A percentile compares a stretch with the other conserved stretches of the same genome.
phyloP scores from a whole-genome alignment of 2,888 invertebrate species.

The Tortricodes alternella region DNA sequence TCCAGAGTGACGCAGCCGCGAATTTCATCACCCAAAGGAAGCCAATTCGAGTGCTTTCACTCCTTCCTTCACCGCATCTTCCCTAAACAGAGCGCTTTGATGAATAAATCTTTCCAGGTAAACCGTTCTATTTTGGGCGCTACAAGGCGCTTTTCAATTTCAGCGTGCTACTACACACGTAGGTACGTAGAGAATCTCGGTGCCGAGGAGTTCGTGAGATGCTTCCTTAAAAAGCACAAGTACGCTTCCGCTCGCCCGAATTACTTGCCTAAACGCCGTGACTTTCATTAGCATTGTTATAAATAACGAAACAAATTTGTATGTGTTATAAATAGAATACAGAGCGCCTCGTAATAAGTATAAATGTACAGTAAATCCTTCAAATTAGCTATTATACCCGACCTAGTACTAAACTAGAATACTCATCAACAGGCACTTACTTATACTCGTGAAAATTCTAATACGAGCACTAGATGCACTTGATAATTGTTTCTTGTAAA shows the following conservation, averaged over 20 bases:
- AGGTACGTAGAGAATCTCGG: conserved; percentile 25
- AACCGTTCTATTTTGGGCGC: conserved; percentile 28
- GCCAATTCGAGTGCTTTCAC: neutral
- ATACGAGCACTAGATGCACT: conserved; percentile 16
- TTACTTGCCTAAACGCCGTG: conserved; percentile 8
- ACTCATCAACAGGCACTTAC: conserved; percentile 17
- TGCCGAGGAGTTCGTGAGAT: conserved; percentile 12
- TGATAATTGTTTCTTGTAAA: conserved; percentile 20
- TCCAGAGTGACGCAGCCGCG: neutral
- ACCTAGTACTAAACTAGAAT: conserved; percentile 22
- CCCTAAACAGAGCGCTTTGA: conserved; percentile 4
- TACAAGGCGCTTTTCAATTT: conserved; percentile 19
- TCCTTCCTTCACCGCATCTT: neutral
- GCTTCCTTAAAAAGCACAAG: conserved; percentile 12
- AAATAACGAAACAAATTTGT: conserved; percentile 25
- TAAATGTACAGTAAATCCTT: conserved; percentile 26
- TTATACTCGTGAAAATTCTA: conserved; percentile 17
- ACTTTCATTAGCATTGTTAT: conserved; percentile 21
- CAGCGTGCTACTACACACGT: too few relatives aligned
- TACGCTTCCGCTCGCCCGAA: conserved; percentile 14
- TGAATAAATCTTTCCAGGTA: conserved; percentile 25
- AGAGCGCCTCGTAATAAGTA: conserved; percentile 14
- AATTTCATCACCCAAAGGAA: neutral
- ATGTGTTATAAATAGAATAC: conserved; percentile 23
- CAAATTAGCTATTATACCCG: conserved; percentile 18